phyloP scores from a whole-genome alignment of 2,888 invertebrate genomes.

The Lutraria lutraria region DNA sequence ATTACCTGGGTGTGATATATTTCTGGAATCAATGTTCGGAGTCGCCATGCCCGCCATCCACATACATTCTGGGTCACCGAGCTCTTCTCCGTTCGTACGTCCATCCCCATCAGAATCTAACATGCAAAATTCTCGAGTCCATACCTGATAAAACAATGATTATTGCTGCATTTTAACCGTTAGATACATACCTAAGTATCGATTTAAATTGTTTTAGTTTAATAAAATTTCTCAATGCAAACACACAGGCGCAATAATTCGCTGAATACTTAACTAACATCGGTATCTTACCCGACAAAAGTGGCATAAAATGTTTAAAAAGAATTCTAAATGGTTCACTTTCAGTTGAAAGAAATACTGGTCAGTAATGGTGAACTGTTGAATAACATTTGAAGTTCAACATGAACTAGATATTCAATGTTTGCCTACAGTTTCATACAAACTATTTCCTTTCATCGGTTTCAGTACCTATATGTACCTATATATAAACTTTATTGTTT shows the following conservation, averaged over 20 bases:
- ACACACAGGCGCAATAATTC: background rate
- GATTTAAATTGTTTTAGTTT: background rate
- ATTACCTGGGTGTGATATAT: conserved; percentile 57
- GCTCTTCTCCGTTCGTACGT: conserved; percentile 63
- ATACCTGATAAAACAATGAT: conserved; percentile 25
- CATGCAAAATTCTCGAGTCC: conserved; percentile 46
- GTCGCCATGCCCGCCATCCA: conserved; percentile 34
- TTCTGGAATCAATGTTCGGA: background rate
- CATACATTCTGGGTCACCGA: conserved; percentile 54
- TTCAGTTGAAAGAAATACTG: too few relatives aligned
- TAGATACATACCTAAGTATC: background rate
- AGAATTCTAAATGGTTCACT: too few relatives aligned
- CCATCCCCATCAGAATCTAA: conserved; percentile 64
- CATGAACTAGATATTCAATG: too few relatives aligned
- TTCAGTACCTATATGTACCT: too few relatives aligned
- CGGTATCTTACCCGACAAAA: background rate
- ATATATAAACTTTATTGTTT: too few relatives aligned
- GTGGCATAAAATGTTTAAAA: too few relatives aligned
- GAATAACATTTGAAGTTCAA: too few relatives aligned
- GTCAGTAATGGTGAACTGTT: too few relatives aligned
- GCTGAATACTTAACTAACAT: background rate
- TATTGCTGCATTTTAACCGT: too few relatives aligned
- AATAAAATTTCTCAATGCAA: too few relatives aligned
- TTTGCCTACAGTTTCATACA: too few relatives aligned
- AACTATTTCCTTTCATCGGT: background rate